Evolutionary conservation across 2,113 vertebrate species (phyloP), one percentile per base, ranked within the genome.

Genomic region (Clinocottus analis): DNA sequence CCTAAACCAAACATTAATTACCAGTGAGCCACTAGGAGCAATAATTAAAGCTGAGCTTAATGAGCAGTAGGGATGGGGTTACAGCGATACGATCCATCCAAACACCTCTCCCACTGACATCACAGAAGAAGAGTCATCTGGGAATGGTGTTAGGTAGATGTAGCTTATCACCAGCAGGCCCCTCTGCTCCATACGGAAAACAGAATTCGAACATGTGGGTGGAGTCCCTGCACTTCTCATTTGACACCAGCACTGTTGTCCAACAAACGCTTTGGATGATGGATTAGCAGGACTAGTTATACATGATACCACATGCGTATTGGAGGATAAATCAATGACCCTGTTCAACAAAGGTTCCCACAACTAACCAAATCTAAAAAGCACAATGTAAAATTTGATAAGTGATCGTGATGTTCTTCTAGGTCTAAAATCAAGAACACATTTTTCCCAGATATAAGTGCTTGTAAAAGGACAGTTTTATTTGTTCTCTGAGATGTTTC

Each of bases 1-100:
- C 87, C 87, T 79, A 69, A 80, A 87, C 87, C 65, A 82, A 86
- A 86, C 89, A 69, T 85, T 75, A 90, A 91, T 92, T 86, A 89
- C 82, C 66, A 74, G 61, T 21, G 73, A 89, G 89, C 75, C 75
- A 83, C 45, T 62, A 72, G 65, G 80, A 88, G 89, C 79, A 81
- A 75, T 87, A 86, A 89, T 91, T 90, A 82, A 87, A 86, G 77
- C 66, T 29, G 78, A 81, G 60, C 72, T 73, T 82, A 89, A 78
- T 86, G 79, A 90, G 82, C 74, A 75, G 68, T 58, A 70, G 76
- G 77, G 83, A 85, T 87, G 79, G 60, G 77, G 80, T 90, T 89
- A 84, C 78, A 71, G 84, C 68, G 75, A 89, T 80, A 79, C 21
- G 67, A 92, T 87, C 86, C 83, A 72, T 82, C 49, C 81, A 62